Percentiles rank a stretch among this genome's conserved stretches.
Evolutionary conservation across 2,888 invertebrate species (phyloP).

Genomic region (Morpho deidamia): DNA sequence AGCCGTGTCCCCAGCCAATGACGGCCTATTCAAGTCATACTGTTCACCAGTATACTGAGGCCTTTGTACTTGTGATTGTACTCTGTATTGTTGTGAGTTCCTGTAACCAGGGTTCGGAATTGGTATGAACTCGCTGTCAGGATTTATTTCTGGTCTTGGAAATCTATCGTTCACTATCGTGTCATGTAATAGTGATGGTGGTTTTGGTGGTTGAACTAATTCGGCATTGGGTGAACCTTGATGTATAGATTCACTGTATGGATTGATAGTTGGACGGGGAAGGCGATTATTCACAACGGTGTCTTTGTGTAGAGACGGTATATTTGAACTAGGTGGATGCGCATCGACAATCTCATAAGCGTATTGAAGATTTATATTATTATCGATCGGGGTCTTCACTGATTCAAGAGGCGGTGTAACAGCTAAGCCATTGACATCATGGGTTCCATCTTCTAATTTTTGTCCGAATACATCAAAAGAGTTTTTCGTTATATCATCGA

Average conservation of each 20-base stretch:
- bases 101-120: conserved; percentile 68
- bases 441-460: conserved; percentile 77
- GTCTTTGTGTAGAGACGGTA: conserved; percentile 80
- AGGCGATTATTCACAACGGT: conserved; percentile 84
- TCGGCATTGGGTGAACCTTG: conserved; percentile 47
- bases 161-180: conserved; percentile 84
- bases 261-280: conserved; percentile 82
- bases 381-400: conserved; percentile 66
- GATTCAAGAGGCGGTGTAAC: conserved; percentile 68
- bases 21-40: conserved; percentile 61
- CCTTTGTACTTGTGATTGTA: conserved; percentile 47
- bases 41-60: conserved; percentile 60
- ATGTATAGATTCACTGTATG: conserved; percentile 79
- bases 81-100: conserved; percentile 50
- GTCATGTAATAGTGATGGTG: conserved; percentile 79
- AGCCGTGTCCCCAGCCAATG: conserved; percentile 65
- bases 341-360: conserved; percentile 65
- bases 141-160: conserved; percentile 83
- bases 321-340: conserved; percentile 38
- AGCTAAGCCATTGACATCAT: conserved; percentile 64
- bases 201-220: conserved; percentile 49
- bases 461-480: conserved; percentile 86
- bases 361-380: conserved; percentile 75
- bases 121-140: conserved; percentile 81
- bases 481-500: conserved; percentile 86